These are phyloP conservation scores for Chionis minor DNA, from an alignment of 2,113 vertebrate species.

Conservation along the genomic window DNA sequence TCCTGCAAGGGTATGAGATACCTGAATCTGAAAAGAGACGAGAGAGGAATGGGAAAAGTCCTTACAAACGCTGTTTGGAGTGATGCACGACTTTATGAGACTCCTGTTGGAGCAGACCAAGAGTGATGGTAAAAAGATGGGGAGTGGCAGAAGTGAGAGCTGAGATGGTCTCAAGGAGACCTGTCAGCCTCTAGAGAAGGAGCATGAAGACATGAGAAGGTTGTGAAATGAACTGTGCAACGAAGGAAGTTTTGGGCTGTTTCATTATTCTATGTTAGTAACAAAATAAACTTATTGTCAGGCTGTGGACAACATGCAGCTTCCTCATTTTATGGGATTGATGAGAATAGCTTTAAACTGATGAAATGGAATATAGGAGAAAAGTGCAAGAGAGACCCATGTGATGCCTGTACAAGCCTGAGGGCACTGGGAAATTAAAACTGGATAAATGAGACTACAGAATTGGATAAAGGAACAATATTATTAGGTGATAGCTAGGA, in stretches of 20 bases:
- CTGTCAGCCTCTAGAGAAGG: not conserved
- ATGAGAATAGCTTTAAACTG: conserved; percentile 1
- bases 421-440: conserved; percentile 22
- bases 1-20: not conserved
- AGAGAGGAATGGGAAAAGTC: not conserved
- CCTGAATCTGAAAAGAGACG: not conserved
- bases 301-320: not conserved
- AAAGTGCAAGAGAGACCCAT: not conserved
- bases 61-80: not conserved
- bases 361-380: not conserved
- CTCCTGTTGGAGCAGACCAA: not conserved
- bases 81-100: not conserved
- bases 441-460: conserved; percentile 2
- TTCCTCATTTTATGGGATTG: not conserved
- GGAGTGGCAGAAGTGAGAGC: not conserved
- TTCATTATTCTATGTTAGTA: not conserved
- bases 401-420: not conserved
- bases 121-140: not conserved
- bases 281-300: not conserved
- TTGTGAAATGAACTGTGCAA: not conserved
- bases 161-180: not conserved
- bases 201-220: not conserved
- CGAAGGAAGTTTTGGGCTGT: not conserved
- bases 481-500: not conserved
- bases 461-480: not conserved